Evolutionary conservation across 2,113 vertebrate genomes (phyloP).

Genomic region (Numida meleagris): DNA sequence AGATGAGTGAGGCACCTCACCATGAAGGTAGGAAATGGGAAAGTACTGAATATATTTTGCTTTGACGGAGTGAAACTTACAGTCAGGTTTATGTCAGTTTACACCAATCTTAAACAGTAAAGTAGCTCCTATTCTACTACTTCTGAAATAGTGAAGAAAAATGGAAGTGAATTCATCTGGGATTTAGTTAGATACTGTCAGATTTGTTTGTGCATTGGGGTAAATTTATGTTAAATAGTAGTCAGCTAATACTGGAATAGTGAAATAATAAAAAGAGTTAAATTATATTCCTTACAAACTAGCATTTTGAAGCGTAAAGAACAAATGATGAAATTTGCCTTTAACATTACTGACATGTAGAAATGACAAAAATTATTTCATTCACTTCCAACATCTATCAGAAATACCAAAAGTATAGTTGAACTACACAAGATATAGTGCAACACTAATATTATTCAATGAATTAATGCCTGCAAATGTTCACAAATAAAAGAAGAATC

Average conservation of each 20-base stretch:
- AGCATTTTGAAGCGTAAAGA: neutral
- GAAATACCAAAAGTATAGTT: neutral
- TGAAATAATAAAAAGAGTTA: neutral
- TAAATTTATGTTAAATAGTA: neutral
- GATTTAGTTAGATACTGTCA: neutral
- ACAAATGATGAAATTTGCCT: neutral
- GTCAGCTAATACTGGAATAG: neutral
- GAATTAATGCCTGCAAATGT: neutral
- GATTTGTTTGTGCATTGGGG: neutral
- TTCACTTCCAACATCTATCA: neutral
- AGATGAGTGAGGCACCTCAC: neutral
- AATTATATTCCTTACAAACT: neutral
- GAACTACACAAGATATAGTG: neutral
- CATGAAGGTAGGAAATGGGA: neutral
- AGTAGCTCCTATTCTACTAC: neutral
- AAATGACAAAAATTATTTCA: neutral
- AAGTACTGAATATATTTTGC: neutral
- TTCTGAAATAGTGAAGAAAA: neutral
- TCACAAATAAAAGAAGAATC: neutral
- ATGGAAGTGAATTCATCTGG: neutral
- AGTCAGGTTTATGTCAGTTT: neutral
- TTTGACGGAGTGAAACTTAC: neutral
- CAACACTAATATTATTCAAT: neutral
- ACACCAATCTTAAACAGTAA: neutral
- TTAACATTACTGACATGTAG: neutral